Evolutionary conservation across 2,888 invertebrate genomes (phyloP), one percentile per base, ranked within the genome.

Genomic region (Petrolisthes cinctipes): DNA sequence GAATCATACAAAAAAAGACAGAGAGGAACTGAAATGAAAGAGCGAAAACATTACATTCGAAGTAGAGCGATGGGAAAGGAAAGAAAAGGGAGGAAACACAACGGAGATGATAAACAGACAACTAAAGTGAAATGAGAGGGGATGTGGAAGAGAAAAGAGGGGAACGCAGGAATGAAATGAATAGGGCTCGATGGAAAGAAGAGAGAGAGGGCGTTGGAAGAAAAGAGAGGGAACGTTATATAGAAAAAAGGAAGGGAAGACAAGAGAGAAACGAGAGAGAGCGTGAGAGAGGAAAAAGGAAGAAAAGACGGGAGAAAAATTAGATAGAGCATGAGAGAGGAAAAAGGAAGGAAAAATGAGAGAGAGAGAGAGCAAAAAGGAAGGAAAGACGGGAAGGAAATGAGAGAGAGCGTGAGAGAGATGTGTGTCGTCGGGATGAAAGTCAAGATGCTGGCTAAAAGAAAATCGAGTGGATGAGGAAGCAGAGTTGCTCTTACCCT

Each of bases 371-470:
- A 66, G n/a, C 51, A 23, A 17, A 14, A 57, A 53, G n/a, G 54
- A 37, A 20, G 54, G 71, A 56, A 57, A 54, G 56, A 73, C 54
- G 56, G 73, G 56, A 75, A 83, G 73, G 68, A 53, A 11, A 57
- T 20, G 73, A 23, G 14, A 56, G 56, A 56, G 73, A 17, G 20
- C 17, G 68, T 23, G 51, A 4, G 6, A 20, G 56, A 54, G n/a
- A 5, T 23, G n/a, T 11, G 79, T 7, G 54, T n/a, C 17, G n/a
- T 54, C 9, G 54, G 57, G 7, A 23, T 6, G 37, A 51, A n/a
- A 37, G 7, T 6, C 4, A 14, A 14, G 37, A 37, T n/a, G n/a
- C 4, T 9, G 37, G 54, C 5, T 6, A 20, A 54, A 66, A 23
- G 20, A 54, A 54, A 20, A 66, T 17, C n/a, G 7, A 37, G 54